Conservation (phyloP, 2,113 vertebrate species). For the Isichthys henryi region DNA sequence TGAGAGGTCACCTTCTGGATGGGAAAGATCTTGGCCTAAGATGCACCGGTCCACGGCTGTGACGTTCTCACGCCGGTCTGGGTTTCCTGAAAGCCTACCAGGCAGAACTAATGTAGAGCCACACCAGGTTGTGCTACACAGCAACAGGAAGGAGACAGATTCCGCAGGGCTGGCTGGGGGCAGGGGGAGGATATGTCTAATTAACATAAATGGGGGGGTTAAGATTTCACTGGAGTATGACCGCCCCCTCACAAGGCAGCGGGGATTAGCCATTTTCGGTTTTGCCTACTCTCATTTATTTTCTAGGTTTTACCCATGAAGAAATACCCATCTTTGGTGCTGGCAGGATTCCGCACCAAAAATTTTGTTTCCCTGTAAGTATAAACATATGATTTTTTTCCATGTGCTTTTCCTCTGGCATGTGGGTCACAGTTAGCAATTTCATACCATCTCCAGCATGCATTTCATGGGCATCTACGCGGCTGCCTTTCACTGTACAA, state of each 20-base stretch:
- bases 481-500: neutral
- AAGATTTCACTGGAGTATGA: conserved; percentile 4
- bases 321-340: neutral
- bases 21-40: neutral
- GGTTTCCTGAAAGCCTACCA: neutral
- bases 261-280: neutral
- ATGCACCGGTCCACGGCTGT: neutral
- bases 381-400: neutral
- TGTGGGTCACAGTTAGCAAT: neutral
- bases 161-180: neutral
- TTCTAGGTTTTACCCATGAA: neutral
- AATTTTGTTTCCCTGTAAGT: neutral
- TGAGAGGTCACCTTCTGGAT: conserved; percentile 7
- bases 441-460: neutral
- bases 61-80: neutral
- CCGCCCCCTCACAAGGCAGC: neutral
- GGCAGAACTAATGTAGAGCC: neutral
- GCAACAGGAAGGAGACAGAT: neutral
- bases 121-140: neutral
- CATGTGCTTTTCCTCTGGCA: neutral
- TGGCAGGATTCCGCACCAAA: neutral
- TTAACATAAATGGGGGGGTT: neutral
- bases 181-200: neutral
- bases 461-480: neutral
- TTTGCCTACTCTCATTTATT: neutral